Base-by-base conservation (phyloP, 1,140 invertebrate species). In the Aphaenogaster rudis region DNA sequence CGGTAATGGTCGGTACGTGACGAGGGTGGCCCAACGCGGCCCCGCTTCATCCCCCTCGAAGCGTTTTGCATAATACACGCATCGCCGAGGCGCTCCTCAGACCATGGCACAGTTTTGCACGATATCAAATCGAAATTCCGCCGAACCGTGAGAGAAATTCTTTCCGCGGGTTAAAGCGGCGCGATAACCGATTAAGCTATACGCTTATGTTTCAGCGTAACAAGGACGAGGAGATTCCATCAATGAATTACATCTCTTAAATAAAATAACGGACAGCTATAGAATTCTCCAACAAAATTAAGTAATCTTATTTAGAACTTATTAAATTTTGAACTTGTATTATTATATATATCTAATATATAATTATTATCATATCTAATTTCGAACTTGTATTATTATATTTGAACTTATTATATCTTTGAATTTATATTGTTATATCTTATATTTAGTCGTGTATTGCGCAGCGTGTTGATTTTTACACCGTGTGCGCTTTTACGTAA, bases 31-130 rank as follows among this genome's bases (percentile, higher is more conserved):
- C 90, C 88, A 45, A 45, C 15, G 84, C 86, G 79, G 57, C 64
- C 66, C 86, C 63, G 69, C 76, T 88, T 61, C 78, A 64, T 84
- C 69, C 78, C 86, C 66, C 79, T 72, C 28, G 77, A 39, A 74
- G 63, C 86, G 67, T 81, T 93, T 93, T 93, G 92, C 93, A 94
- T 94, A 93, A 93, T 94, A 92, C 91, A 90, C 88, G 89, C 88
- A 90, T 92, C 76, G 87, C 66, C 59, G 54, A 17, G 76, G 36
- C 67, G 66, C 59, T 88, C 21, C 28, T 52, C 21, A 59, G 71
- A 48, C 42, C 42, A 36, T 48, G 42, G 54, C 17, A 57, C 69
- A 84, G 77, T 67, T 71, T 80, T 77, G 63, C 67, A 77, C 86
- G 61, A 61, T 76, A 84, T 84, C 69, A 74, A 84, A 74, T 74